Conservation (phyloP, 2,888 invertebrate genomes). For the Acheta domesticus region DNA sequence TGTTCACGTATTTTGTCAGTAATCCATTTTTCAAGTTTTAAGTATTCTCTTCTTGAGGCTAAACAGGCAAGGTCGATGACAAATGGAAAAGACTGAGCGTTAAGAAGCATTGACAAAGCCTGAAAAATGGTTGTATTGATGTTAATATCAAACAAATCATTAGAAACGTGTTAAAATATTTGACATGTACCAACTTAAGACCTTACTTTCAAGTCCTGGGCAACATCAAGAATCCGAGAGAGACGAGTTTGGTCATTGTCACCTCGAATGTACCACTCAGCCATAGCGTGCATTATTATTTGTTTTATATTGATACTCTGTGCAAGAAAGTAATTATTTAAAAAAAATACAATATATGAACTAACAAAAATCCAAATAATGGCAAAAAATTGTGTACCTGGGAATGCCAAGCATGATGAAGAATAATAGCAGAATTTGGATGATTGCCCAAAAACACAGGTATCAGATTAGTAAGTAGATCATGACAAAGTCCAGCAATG, state of each 20-base stretch:
- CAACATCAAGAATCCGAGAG: constrained; percentile 92
- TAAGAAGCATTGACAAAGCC: constrained; percentile 85
- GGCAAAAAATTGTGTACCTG: constrained; percentile 46
- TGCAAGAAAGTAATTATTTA: constrained; percentile 21
- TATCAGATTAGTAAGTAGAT: constrained; percentile 80
- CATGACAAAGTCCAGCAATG: constrained; percentile 74
- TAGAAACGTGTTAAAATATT: background rate
- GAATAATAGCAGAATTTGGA: constrained; percentile 92
- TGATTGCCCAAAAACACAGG: constrained; percentile 93
- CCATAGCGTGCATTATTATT: constrained; percentile 94
- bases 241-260: constrained; percentile 92
- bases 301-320: constrained; percentile 67
- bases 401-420: constrained; percentile 94
- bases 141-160: background rate
- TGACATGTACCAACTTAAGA: constrained; percentile 22
- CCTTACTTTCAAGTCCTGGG: constrained; percentile 72
- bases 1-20: constrained; percentile 95
- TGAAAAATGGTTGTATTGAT: constrained; percentile 53
- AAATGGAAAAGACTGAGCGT: constrained; percentile 89
- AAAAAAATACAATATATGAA: background rate
- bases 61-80: constrained; percentile 97
- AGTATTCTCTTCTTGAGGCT: constrained; percentile 92
- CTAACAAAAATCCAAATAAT: background rate
- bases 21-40: constrained; percentile 98
- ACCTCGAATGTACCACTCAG: constrained; percentile 90